Percentiles rank a stretch among this genome's conserved stretches.
phyloP scores from a whole-genome alignment of 2,797 vertebrate species.

The Enteromius trimaculatus region DNA sequence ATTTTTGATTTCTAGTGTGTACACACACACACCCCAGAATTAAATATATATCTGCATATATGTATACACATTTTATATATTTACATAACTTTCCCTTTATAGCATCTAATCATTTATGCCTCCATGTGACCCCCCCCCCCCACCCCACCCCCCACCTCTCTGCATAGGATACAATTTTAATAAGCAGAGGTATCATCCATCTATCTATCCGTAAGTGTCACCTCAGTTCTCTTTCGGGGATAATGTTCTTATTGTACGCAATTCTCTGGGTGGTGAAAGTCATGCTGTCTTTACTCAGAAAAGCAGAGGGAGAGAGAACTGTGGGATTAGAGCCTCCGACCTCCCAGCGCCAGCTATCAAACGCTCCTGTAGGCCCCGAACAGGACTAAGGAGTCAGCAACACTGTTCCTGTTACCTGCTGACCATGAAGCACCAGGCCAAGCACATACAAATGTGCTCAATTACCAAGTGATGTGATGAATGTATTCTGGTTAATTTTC shows the following conservation, averaged over 20 bases:
- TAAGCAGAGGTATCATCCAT: slow-evolving; percentile 79
- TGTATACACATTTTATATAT: slow-evolving; percentile 9
- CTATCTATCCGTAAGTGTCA: slow-evolving; percentile 72
- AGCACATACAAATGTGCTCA: slow-evolving; percentile 31
- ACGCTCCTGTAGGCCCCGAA: slow-evolving; percentile 39
- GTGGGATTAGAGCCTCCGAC: slow-evolving; percentile 65
- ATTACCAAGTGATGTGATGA: slow-evolving; percentile 34
- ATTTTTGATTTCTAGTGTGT: no score
- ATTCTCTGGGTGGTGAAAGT: slow-evolving; percentile 81
- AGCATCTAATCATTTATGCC: slow-evolving; percentile 48
- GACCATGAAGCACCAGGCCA: slow-evolving; percentile 20
- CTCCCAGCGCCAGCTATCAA: slow-evolving; percentile 54
- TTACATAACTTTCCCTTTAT: slow-evolving; percentile 61
- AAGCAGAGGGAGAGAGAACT: slow-evolving; percentile 69
- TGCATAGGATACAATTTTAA: slow-evolving; percentile 73
- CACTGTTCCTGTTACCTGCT: slow-evolving; percentile 42
- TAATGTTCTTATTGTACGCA: slow-evolving; percentile 85
- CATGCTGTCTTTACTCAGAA: slow-evolving; percentile 84
- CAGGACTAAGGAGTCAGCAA: slow-evolving; percentile 44
- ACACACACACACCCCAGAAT: no score
- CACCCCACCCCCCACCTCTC: slow-evolving; percentile 63
- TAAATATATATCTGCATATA: no score
- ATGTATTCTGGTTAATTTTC: slow-evolving; percentile 39
- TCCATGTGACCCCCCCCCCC: slow-evolving; percentile 30
- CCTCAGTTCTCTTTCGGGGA: slow-evolving; percentile 82